Percentiles rank a stretch among this genome's conserved stretches.
phyloP scores from a whole-genome alignment of 2,797 vertebrate genomes.

The Nasua narica region DNA sequence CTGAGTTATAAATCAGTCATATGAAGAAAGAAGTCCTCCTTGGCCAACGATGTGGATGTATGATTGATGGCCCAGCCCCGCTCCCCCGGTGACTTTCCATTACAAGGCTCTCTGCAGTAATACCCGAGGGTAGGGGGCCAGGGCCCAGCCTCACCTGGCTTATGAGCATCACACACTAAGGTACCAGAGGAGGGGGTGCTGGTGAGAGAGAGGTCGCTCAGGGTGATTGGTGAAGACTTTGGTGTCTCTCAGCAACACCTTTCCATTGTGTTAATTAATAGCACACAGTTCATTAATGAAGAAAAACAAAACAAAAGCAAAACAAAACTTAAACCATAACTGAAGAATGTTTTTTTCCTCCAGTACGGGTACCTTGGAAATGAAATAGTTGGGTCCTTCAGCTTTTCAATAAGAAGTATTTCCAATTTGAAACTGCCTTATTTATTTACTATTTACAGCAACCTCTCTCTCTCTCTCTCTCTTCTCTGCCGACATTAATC shows the following conservation, averaged over 20 bases:
- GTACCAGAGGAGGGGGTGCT: neutral
- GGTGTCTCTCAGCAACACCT: too few species aligned
- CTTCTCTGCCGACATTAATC: neutral
- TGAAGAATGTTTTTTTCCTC: fast-evolving
- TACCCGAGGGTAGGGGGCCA: fast-evolving
- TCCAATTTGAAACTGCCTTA: neutral
- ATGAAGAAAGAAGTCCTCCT: neutral
- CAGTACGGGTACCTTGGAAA: neutral
- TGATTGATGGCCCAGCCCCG: neutral
- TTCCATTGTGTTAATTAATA: neutral
- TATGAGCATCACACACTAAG: neutral
- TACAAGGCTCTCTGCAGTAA: neutral
- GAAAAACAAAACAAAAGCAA: neutral
- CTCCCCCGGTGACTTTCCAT: neutral
- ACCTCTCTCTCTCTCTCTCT: neutral
- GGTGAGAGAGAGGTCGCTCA: neutral
- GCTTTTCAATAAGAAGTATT: neutral
- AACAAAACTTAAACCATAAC: neutral
- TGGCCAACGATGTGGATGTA: neutral
- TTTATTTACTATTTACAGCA: fast-evolving
- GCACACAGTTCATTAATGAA: neutral
- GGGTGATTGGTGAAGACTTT: neutral
- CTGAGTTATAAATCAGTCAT: neutral
- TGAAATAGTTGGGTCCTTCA: neutral
- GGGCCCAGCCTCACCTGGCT: neutral